Percentiles rank a stretch among this genome's conserved stretches.
These are phyloP conservation scores for Sinocyclocheilus anshuiensis DNA, from an alignment of 2,113 vertebrate species.

Conservation along the genomic window DNA sequence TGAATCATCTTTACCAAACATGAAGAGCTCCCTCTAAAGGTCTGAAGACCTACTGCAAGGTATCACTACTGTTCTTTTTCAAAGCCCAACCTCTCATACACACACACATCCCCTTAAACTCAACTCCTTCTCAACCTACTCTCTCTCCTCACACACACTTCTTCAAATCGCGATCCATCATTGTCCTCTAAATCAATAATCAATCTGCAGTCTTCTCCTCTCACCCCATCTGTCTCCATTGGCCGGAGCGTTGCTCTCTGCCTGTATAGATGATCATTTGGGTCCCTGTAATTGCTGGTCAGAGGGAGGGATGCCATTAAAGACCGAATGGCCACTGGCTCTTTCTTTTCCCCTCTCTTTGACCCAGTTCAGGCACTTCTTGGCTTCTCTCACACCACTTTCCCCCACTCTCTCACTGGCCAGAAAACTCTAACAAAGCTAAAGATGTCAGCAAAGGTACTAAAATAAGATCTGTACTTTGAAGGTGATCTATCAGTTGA, in stretches of 20 bases:
- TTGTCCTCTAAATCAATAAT: slow-evolving; percentile 83
- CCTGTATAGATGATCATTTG: slow-evolving; percentile 82
- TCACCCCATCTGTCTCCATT: slow-evolving; percentile 78
- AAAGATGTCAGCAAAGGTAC: slow-evolving; percentile 49
- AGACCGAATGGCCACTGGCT: slow-evolving; percentile 65
- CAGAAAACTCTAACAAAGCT: slow-evolving; percentile 56
- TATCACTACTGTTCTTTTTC: slow-evolving; percentile 24
- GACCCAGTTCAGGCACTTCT: slow-evolving; percentile 68
- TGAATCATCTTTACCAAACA: slow-evolving; percentile 52
- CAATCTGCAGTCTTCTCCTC: slow-evolving; percentile 76
- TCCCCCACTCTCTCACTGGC: slow-evolving; percentile 54
- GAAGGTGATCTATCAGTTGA: neutral
- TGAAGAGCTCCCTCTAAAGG: slow-evolving; percentile 71
- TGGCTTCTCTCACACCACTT: slow-evolving; percentile 45
- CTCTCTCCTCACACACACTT: slow-evolving; percentile 56
- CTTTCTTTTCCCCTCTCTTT: slow-evolving; percentile 55
- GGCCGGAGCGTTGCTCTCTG: slow-evolving; percentile 68
- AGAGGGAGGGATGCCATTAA: slow-evolving; percentile 73
- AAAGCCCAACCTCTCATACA: neutral
- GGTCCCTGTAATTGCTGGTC: slow-evolving; percentile 80
- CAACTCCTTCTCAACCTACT: slow-evolving; percentile 55
- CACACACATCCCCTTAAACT: slow-evolving; percentile 54
- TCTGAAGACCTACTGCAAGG: slow-evolving; percentile 57
- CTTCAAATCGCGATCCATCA: slow-evolving; percentile 76
- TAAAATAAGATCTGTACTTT: neutral